phyloP scores from a whole-genome alignment of 2,797 vertebrate species.

The Rhabdophis nuchalis region DNA sequence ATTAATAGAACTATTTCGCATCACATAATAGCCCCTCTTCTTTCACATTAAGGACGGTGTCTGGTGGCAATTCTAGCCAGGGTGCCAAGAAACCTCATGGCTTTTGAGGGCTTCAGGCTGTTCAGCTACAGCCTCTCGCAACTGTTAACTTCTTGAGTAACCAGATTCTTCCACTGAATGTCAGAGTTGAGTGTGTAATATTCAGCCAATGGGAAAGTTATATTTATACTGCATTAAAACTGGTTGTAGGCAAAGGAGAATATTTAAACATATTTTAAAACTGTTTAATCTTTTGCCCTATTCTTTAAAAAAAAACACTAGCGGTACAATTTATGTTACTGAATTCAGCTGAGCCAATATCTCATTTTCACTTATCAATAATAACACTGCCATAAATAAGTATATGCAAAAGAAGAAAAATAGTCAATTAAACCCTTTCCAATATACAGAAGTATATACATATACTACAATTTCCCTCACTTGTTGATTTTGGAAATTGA shows the following conservation, averaged over 20 bases:
- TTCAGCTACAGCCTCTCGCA: neutral
- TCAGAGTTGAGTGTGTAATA: neutral
- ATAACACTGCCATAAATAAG: slow-evolving; percentile 69
- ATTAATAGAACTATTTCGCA: neutral
- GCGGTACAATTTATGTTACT: slow-evolving; percentile 32
- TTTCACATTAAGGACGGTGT: neutral
- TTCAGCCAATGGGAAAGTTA: neutral
- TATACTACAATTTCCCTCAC: slow-evolving; percentile 34
- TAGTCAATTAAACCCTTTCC: slow-evolving; percentile 2
- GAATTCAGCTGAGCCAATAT: slow-evolving; percentile 10
- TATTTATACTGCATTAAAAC: neutral
- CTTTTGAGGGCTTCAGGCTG: neutral
- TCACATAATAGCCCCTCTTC: neutral
- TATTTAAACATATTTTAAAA: neutral
- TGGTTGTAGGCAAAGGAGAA: neutral
- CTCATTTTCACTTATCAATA: slow-evolving; percentile 51
- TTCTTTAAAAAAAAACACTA: slow-evolving; percentile 22
- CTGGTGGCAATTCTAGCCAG: neutral
- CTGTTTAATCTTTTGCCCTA: neutral
- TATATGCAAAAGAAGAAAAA: slow-evolving; percentile 53
- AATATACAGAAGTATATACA: slow-evolving; percentile 42
- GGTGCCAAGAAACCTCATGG: neutral
- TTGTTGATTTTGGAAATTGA: slow-evolving; percentile 17
- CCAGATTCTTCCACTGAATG: neutral
- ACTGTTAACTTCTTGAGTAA: neutral